A percentile compares a stretch with the other conserved stretches of the same genome.
phyloP scores from a whole-genome alignment of 2,888 invertebrate genomes.

The Cataglyphis livida region DNA sequence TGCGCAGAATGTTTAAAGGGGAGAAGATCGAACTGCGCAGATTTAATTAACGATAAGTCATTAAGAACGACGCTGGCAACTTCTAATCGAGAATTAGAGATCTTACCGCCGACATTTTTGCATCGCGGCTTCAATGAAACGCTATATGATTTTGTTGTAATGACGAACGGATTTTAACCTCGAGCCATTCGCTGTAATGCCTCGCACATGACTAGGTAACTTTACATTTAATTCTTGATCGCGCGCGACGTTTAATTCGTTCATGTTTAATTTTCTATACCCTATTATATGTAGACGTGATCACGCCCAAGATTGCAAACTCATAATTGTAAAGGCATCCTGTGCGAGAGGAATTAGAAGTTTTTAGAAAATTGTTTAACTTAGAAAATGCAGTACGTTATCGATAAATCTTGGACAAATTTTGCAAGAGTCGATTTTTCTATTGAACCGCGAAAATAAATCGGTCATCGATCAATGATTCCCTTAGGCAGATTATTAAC shows the following conservation, averaged over 20 bases:
- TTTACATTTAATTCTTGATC: constrained; percentile 40
- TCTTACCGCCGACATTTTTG: constrained; percentile 50
- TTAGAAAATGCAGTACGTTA: too few relatives aligned
- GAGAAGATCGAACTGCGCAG: constrained; percentile 55
- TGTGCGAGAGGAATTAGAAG: not conserved
- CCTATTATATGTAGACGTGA: not conserved
- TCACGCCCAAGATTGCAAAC: not conserved
- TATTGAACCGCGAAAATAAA: too few relatives aligned
- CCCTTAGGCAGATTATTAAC: too few relatives aligned
- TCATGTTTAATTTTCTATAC: constrained; percentile 18
- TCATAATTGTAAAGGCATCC: not conserved
- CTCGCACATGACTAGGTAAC: constrained; percentile 45
- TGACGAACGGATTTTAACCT: constrained; percentile 37
- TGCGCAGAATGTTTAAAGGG: not conserved
- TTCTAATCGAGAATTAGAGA: constrained; percentile 50
- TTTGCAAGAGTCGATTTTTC: too few relatives aligned
- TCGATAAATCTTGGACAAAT: too few relatives aligned
- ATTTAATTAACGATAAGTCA: constrained; percentile 77
- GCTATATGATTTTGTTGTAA: constrained; percentile 17
- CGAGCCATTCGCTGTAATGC: constrained; percentile 32
- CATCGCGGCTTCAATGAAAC: constrained; percentile 57
- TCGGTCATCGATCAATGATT: too few relatives aligned
- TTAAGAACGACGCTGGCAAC: constrained; percentile 57
- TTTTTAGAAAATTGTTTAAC: not conserved
- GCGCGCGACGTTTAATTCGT: constrained; percentile 32